phyloP scores from a whole-genome alignment of 2,113 vertebrate species.

The Oenanthe oenanthe region DNA sequence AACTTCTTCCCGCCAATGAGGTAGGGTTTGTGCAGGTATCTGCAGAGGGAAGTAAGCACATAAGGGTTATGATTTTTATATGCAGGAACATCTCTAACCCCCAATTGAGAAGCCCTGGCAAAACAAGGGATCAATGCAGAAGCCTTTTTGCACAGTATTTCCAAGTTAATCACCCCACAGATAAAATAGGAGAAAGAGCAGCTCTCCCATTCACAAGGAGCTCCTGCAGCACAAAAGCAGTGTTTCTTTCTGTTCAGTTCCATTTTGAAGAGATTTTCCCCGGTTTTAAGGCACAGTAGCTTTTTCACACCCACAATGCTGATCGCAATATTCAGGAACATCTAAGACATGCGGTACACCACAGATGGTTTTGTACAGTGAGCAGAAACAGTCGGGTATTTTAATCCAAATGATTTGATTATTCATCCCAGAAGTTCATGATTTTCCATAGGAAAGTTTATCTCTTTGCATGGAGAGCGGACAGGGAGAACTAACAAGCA shows the following conservation, averaged over 20 bases:
- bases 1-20: conserved; percentile 98
- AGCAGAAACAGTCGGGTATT: not conserved
- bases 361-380: conserved; percentile 1
- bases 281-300: not conserved
- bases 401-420: not conserved
- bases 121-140: not conserved
- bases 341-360: not conserved
- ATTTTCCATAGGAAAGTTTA: not conserved
- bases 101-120: not conserved
- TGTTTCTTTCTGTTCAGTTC: not conserved
- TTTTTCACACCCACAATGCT: not conserved
- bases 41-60: conserved; percentile 41
- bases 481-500: not conserved
- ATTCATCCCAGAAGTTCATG: not conserved
- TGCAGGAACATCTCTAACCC: not conserved
- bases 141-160: not conserved
- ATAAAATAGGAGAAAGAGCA: not conserved
- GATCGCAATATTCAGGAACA: not conserved
- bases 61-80: not conserved
- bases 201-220: not conserved
- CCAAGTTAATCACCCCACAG: not conserved
- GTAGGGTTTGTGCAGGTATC: conserved; percentile 97
- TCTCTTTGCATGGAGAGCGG: not conserved
- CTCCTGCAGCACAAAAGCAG: not conserved
- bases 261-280: not conserved